Conservation (phyloP, 2,113 vertebrate genomes). For the Phylloscopus trochilus region DNA sequence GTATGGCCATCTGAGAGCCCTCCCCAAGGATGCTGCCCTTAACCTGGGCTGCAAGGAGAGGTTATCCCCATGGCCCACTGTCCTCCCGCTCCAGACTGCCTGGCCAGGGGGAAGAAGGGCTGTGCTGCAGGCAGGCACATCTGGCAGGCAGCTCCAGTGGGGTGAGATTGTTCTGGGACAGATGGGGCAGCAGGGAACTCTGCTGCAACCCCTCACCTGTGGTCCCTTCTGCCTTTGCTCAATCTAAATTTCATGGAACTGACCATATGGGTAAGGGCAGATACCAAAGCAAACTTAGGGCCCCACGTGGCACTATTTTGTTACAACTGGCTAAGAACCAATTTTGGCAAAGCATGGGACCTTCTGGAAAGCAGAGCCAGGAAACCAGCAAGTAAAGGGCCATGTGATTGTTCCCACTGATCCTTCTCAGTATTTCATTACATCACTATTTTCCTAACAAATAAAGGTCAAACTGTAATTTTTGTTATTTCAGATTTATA, state of each 20-base stretch:
- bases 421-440: background rate
- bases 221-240: rapidly evolving
- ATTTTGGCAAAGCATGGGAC: background rate
- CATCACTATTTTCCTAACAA: constrained; percentile 19
- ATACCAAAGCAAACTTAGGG: background rate
- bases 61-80: background rate
- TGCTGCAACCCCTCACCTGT: background rate
- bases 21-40: rapidly evolving
- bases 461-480: constrained; percentile 30
- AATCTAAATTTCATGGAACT: background rate
- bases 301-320: background rate
- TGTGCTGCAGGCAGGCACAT: background rate
- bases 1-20: rapidly evolving
- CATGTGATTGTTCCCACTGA: background rate
- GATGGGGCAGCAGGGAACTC: background rate
- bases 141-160: background rate
- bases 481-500: background rate
- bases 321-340: background rate
- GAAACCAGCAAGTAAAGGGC: background rate
- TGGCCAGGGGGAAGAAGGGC: background rate
- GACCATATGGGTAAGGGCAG: background rate
- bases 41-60: background rate
- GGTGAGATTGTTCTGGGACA: rapidly evolving
- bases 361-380: background rate
- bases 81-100: background rate